Evolutionary conservation across 2,888 invertebrate species (phyloP).

Genomic region (Oxyscelio sp.): DNA sequence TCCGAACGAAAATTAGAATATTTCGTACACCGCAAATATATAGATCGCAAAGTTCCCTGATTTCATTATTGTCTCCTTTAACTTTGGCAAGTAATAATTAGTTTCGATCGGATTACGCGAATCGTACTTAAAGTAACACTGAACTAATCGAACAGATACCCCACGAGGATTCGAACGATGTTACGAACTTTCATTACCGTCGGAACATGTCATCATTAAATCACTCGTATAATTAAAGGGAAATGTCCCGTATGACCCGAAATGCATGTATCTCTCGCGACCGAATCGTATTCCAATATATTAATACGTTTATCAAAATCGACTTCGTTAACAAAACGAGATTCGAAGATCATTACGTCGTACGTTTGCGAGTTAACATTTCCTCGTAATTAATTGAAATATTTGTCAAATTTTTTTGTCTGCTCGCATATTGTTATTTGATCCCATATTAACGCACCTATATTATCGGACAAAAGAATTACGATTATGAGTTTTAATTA

Average conservation of each 20-base stretch:
- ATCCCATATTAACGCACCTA: too few species aligned
- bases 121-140: conserved; percentile 64
- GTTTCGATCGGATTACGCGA: conserved; percentile 68
- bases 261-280: conserved; percentile 2
- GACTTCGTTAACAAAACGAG: not conserved
- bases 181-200: conserved; percentile 70
- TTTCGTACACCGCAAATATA: conserved; percentile 37
- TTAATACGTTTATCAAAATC: conserved; percentile 21
- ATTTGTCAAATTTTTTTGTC: too few species aligned
- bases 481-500: too few species aligned
- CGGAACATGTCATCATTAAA: conserved; percentile 65
- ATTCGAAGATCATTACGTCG: not conserved
- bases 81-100: conserved; percentile 63
- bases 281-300: not conserved
- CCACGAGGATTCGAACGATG: conserved; percentile 58
- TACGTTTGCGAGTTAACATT: too few species aligned
- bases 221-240: conserved; percentile 64
- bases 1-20: conserved; percentile 46
- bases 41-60: conserved; percentile 43
- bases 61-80: conserved; percentile 68
- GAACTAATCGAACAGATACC: conserved; percentile 66
- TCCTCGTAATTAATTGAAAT: too few species aligned
- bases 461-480: too few species aligned
- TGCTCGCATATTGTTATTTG: too few species aligned
- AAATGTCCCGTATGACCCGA: conserved; percentile 50